Conservation (phyloP, 2,113 vertebrate species). For the Carassius gibelio region DNA sequence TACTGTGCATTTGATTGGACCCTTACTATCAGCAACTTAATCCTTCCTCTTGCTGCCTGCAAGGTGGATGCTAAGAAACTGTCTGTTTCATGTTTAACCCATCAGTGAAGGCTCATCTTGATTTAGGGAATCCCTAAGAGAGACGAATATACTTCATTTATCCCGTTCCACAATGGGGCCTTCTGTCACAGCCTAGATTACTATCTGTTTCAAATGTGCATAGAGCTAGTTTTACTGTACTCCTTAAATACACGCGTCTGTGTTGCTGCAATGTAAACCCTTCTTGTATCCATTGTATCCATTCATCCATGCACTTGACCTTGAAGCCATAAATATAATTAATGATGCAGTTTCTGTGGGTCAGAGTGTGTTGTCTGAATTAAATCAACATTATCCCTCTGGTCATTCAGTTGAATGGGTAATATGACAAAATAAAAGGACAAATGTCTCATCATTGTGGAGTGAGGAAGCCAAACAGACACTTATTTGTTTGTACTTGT, state of each 20-base stretch:
- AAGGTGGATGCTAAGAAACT: no score
- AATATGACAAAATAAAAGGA: constrained; percentile 38
- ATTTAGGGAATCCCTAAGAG: neutral
- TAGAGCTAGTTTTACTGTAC: neutral
- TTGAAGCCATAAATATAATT: neutral
- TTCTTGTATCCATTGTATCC: neutral
- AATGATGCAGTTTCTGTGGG: neutral
- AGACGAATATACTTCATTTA: neutral
- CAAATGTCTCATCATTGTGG: constrained; percentile 26
- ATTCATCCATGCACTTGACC: neutral
- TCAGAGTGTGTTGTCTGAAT: constrained; percentile 4
- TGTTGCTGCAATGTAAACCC: neutral
- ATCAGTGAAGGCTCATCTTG: no score
- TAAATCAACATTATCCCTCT: neutral
- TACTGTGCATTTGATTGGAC: neutral
- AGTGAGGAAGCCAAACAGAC: neutral
- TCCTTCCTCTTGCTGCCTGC: neutral
- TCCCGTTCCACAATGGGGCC: no score
- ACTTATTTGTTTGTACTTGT: neutral
- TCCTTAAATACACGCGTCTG: neutral
- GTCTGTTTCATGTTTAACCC: neutral
- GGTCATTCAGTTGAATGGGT: constrained; percentile 6
- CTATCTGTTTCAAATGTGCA: neutral
- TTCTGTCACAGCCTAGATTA: neutral
- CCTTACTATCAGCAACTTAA: neutral